Evolutionary conservation across 2,113 vertebrate genomes (phyloP).

Genomic region (Bubalus kerabau): DNA sequence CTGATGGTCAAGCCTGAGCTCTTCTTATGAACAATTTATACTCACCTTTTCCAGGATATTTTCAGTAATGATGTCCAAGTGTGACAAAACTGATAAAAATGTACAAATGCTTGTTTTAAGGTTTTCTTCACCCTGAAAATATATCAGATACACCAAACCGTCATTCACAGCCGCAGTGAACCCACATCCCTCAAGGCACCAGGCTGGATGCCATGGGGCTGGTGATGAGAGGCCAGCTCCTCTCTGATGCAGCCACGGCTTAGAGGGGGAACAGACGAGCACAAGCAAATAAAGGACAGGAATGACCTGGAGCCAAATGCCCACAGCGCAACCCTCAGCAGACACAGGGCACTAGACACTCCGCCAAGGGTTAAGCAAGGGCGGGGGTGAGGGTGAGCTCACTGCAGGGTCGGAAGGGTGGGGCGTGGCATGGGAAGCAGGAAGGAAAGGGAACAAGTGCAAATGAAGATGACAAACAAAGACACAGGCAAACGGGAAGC

Average conservation of each 20-base stretch:
- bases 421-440: background rate
- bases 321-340: background rate
- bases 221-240: background rate
- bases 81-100: constrained; percentile 91
- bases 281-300: background rate
- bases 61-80: constrained; percentile 86
- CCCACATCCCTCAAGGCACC: rapidly evolving
- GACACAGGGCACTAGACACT: too few species aligned
- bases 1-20: background rate
- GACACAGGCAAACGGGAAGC: background rate
- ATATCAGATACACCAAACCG: background rate
- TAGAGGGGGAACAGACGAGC: too few species aligned
- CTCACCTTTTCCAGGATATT: constrained; percentile 85
- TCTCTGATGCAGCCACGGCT: background rate
- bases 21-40: background rate
- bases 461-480: background rate
- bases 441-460: background rate
- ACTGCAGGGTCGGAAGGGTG: background rate
- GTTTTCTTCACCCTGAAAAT: constrained; percentile 88
- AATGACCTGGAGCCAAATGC: background rate
- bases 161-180: background rate
- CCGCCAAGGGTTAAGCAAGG: background rate
- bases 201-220: rapidly evolving
- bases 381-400: background rate
- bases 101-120: constrained; percentile 94